These are phyloP conservation scores for Omphaloscelis lunosa DNA, from an alignment of 2,888 invertebrate species.

Conservation along the genomic window DNA sequence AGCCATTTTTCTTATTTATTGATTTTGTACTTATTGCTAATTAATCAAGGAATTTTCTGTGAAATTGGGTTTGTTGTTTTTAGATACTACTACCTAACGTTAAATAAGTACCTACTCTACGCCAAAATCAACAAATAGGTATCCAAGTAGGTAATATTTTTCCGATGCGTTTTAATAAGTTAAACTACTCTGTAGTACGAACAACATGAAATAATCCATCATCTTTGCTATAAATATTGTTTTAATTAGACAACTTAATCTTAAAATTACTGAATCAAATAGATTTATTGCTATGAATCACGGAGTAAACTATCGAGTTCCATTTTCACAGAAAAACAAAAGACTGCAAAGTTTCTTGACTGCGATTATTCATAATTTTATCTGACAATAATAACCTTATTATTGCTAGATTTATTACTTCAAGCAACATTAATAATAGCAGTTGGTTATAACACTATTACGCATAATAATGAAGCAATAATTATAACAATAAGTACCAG, in stretches of 20 bases:
- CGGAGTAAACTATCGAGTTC: neutral
- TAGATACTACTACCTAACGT: no score
- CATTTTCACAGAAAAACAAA: constrained; percentile 22
- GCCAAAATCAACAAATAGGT: neutral
- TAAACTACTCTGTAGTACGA: neutral
- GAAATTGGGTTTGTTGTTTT: neutral
- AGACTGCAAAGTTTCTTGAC: constrained; percentile 7
- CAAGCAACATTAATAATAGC: constrained; percentile 32
- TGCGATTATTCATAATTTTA: constrained; percentile 13
- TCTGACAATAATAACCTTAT: constrained; percentile 20
- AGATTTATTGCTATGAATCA: constrained; percentile 43
- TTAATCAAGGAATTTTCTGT: neutral
- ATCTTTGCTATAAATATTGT: constrained; percentile 15
- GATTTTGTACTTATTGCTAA: neutral
- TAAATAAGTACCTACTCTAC: neutral
- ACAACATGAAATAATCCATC: neutral
- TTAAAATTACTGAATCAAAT: constrained; percentile 15
- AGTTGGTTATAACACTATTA: constrained; percentile 44
- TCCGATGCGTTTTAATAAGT: neutral
- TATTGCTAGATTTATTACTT: constrained; percentile 31
- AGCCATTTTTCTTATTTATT: neutral
- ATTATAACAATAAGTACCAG: constrained; percentile 74
- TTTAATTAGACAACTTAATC: constrained; percentile 19
- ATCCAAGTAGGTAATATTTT: neutral
- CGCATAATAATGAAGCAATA: constrained; percentile 61